Evolutionary conservation across 2,113 vertebrate genomes (phyloP).

Genomic region (Oreochromis niloticus): DNA sequence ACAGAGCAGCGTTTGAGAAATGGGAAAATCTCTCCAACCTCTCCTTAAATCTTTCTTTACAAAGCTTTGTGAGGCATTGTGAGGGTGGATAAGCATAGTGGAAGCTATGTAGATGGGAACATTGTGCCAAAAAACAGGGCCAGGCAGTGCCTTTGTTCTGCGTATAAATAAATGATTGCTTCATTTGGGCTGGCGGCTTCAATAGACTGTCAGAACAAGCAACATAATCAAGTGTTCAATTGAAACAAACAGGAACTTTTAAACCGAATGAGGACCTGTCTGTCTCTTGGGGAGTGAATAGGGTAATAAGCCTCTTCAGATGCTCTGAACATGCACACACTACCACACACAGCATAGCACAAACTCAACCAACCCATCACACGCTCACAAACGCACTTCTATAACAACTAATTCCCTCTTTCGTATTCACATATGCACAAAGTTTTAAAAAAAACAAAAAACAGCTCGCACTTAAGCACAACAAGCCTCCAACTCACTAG

Average conservation of each 20-base stretch:
- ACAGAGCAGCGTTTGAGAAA: conserved; percentile 10
- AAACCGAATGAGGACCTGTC: conserved; percentile 57
- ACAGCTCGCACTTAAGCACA: conserved; percentile 18
- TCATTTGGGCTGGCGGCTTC: conserved; percentile 54
- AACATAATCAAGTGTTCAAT: conserved; percentile 60
- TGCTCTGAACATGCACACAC: not conserved
- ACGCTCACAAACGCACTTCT: not conserved
- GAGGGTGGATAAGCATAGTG: conserved; percentile 32
- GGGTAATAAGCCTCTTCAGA: conserved; percentile 51
- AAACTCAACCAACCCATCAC: not conserved
- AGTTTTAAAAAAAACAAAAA: not conserved
- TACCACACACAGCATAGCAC: not conserved
- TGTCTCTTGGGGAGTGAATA: conserved; percentile 42
- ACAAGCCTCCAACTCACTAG: conserved; percentile 18
- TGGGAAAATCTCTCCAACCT: conserved; percentile 19
- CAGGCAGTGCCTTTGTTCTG: conserved; percentile 59
- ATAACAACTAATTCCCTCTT: not conserved
- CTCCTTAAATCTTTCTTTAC: conserved; percentile 39
- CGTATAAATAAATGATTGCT: conserved; percentile 67
- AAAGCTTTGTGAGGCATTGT: conserved; percentile 4
- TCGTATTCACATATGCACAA: conserved; percentile 13
- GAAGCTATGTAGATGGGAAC: conserved; percentile 48
- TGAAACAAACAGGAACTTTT: conserved; percentile 61
- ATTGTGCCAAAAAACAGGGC: conserved; percentile 58
- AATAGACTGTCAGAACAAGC: conserved; percentile 52